Evolutionary conservation across 2,113 vertebrate species (phyloP), one percentile per base, ranked within the genome.

Genomic region (Hippotragus niger): DNA sequence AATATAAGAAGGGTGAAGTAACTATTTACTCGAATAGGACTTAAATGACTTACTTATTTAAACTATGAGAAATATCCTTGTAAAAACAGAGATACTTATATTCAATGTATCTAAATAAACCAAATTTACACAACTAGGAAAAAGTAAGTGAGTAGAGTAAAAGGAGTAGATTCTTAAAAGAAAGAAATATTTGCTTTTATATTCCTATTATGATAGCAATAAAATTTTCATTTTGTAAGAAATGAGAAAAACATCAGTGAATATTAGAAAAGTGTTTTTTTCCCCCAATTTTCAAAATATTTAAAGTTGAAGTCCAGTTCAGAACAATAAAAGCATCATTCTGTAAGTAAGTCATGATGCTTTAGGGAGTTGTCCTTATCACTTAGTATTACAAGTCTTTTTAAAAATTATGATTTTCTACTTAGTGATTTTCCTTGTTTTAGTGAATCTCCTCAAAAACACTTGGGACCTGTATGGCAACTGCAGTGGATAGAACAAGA

Each of bases 381-480:
- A 57, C 27, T 47, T 81, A 27, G 12, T 3, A 74, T n/a, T 55
- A 15, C 21, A 40, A 84, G 52, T 40, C 36, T 15, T 85, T 43
- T 92, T 15, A 0, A 93, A 87, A 78, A 97, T 84, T 92, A 16
- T 84, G 0, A 31, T 47, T 86, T 57, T 94, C 67, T 58, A 45
- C 55, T 96, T 31, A 0, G 0, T 92, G 47, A 7, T 10, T 53
- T 94, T 80, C 36, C 95, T 40, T 96, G 29, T 93, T 89, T 95
- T 88, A 99, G 99, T 27, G 98, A 99, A 57, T 99, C 99, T 96
- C 58, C 93, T 43, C 98, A 99, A 25, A 99, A 99, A 94, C 99
- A 99, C 97, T 95, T 98, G 86, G 98, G 99, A 81, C 99, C 99
- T 5, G 98, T 99, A 60, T 99, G 99, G 99, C 99, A 99, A 87